phyloP scores from a whole-genome alignment of 2,113 vertebrate genomes.

The Carassius auratus region DNA sequence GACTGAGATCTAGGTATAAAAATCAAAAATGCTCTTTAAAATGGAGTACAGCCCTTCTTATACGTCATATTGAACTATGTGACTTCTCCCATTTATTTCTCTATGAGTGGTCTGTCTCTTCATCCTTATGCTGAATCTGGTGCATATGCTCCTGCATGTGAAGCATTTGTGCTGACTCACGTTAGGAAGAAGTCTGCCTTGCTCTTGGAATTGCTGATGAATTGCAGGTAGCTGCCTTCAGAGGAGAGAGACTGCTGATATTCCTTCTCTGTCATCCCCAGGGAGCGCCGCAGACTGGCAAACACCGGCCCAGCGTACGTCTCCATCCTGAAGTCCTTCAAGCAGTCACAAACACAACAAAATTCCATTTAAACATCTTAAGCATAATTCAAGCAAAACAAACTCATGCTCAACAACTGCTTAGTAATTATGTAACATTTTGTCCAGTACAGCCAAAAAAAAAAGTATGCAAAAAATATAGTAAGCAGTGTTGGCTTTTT shows the following conservation, averaged over 20 bases:
- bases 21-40: neutral
- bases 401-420: neutral
- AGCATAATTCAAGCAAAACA: neutral
- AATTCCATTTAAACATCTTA: neutral
- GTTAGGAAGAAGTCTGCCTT: constrained; percentile 89
- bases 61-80: neutral
- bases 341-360: neutral
- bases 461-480: too few species aligned
- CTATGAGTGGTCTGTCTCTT: neutral
- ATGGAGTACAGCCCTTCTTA: neutral
- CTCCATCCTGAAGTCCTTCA: constrained; percentile 82
- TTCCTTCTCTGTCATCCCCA: constrained; percentile 80
- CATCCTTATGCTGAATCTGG: neutral
- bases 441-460: neutral
- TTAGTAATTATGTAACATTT: neutral
- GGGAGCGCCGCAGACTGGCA: constrained; percentile 73
- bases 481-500: neutral
- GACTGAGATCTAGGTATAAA: neutral
- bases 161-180: constrained; percentile 71
- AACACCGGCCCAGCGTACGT: constrained; percentile 83
- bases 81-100: neutral
- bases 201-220: constrained; percentile 93
- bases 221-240: constrained; percentile 81
- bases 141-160: neutral
- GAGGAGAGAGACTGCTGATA: constrained; percentile 82